Evolutionary conservation across 2,888 invertebrate genomes (phyloP).

Genomic region (Helobdella robusta): DNA sequence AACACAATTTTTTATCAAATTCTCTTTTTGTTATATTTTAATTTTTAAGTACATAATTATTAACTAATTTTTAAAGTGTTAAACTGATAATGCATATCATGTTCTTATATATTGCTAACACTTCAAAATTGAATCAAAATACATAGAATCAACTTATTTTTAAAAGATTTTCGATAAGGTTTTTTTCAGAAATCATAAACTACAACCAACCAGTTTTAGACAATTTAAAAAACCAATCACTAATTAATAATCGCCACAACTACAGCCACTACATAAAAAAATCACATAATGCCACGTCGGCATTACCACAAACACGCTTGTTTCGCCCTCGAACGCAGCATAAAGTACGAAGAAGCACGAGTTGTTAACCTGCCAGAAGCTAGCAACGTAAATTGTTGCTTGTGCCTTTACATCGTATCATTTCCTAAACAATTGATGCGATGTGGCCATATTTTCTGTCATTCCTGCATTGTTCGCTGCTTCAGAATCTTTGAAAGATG

Average conservation of each 20-base stretch:
- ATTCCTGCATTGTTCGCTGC: conserved; percentile 19
- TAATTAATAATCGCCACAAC: not conserved
- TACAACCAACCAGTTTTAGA: not conserved
- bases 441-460: conserved; percentile 22
- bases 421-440: conserved; percentile 1
- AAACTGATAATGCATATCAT: too few relatives aligned
- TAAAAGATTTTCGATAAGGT: too few relatives aligned
- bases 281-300: too few relatives aligned
- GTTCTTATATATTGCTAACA: too few relatives aligned
- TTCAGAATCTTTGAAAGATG: conserved; percentile 14
- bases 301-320: not conserved
- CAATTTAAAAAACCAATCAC: not conserved
- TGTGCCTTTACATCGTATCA: conserved; percentile 16
- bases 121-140: too few relatives aligned
- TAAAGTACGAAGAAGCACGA: conserved; percentile 15
- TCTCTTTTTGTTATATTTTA: too few relatives aligned
- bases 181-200: not conserved
- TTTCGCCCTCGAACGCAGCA: conserved; percentile 5
- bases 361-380: not conserved
- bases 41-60: too few relatives aligned
- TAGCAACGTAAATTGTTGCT: conserved; percentile 2
- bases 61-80: too few relatives aligned
- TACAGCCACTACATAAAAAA: too few relatives aligned
- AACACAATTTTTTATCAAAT: too few relatives aligned
- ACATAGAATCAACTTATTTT: too few relatives aligned